These are phyloP conservation scores for Chionomys nivalis DNA, from an alignment of 2,113 vertebrate species.

Conservation along the genomic window DNA sequence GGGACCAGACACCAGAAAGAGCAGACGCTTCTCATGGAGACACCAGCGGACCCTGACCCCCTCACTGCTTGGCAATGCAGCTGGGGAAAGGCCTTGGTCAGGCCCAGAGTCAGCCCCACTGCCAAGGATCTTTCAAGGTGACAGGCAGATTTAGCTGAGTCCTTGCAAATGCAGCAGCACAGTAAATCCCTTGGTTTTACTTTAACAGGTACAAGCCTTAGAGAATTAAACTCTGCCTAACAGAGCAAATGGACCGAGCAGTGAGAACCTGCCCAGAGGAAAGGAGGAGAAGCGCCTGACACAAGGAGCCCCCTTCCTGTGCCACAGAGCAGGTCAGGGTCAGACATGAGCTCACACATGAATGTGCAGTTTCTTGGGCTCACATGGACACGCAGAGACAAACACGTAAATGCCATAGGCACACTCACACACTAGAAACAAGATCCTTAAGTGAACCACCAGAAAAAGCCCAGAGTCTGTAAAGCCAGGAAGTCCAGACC, in stretches of 20 bases:
- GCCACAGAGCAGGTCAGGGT: neutral
- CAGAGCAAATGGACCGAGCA: neutral
- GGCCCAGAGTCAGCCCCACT: neutral
- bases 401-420: neutral
- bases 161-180: constrained; percentile 30
- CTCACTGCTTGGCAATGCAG: neutral
- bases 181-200: constrained; percentile 69
- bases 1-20: neutral
- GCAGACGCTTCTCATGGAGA: neutral
- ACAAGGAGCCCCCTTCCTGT: too few species aligned
- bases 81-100: neutral
- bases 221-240: neutral
- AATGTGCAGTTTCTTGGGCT: too few species aligned
- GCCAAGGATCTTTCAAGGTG: constrained; percentile 59
- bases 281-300: neutral
- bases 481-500: too few species aligned
- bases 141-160: constrained; percentile 60
- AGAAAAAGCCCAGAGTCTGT: neutral
- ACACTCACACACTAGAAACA: neutral
- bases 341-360: neutral
- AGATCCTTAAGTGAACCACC: too few species aligned
- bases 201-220: constrained; percentile 67
- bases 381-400: neutral
- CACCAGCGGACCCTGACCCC: neutral
- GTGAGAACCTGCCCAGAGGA: neutral